Conservation (phyloP, 2,888 invertebrate species). For the Apoda limacodes region DNA sequence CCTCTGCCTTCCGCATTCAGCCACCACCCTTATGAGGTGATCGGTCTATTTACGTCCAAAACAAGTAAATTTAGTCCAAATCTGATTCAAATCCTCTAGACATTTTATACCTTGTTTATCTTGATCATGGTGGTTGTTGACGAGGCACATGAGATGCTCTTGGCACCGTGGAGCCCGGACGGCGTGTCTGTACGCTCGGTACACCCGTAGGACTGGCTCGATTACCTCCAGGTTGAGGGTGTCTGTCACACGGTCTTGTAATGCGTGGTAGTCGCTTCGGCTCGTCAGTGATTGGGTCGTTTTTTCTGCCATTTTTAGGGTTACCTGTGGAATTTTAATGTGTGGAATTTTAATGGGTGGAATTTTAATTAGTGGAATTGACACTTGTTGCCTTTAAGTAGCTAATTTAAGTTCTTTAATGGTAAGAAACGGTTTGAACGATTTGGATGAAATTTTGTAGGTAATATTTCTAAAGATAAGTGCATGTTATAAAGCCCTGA, state of each 20-base stretch:
- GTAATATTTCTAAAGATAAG: no score
- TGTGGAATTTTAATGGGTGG: not conserved
- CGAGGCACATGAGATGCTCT: conserved; percentile 81
- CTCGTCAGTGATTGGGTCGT: conserved; percentile 73
- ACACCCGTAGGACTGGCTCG: conserved; percentile 84
- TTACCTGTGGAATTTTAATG: conserved; percentile 72
- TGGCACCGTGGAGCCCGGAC: conserved; percentile 78
- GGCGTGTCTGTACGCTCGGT: conserved; percentile 83
- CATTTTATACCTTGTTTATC: conserved; percentile 57
- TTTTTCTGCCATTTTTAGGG: conserved; percentile 77
- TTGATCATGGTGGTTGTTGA: conserved; percentile 75
- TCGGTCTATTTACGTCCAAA: no score
- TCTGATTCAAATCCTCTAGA: no score
- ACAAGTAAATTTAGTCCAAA: no score
- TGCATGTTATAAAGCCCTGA: no score
- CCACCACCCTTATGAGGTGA: no score
- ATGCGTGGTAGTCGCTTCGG: conserved; percentile 74
- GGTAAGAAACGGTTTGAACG: no score
- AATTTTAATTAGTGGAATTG: not conserved
- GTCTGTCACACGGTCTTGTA: conserved; percentile 82
- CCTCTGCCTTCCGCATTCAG: no score
- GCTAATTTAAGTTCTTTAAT: no score
- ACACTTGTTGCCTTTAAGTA: not conserved
- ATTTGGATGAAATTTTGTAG: no score
- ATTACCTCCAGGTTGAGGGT: conserved; percentile 86